Percentiles rank a stretch among this genome's conserved stretches.
phyloP scores from a whole-genome alignment of 2,797 vertebrate genomes.

The Alfaro cultratus region DNA sequence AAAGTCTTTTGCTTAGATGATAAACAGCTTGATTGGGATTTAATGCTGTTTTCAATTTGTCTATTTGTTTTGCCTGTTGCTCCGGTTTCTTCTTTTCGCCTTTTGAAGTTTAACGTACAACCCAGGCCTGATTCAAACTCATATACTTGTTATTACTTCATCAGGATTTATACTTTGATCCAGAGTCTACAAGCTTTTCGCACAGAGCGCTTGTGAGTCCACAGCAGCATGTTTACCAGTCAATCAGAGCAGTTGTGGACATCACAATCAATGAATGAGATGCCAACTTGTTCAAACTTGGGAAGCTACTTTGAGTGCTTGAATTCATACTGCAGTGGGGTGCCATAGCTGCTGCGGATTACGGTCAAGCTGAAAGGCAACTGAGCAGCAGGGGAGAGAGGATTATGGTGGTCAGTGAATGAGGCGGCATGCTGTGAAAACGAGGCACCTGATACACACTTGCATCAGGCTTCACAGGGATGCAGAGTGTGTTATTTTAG shows the following conservation, averaged over 20 bases:
- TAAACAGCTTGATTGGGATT: neutral
- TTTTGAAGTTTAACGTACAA: neutral
- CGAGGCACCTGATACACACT: slow-evolving; percentile 63
- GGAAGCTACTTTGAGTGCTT: slow-evolving; percentile 56
- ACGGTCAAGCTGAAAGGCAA: slow-evolving; percentile 69
- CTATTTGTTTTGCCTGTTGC: neutral
- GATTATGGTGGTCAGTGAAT: slow-evolving; percentile 72
- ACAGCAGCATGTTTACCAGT: slow-evolving; percentile 13
- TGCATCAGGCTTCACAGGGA: slow-evolving; percentile 48
- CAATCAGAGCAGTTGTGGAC: neutral
- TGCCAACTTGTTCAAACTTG: slow-evolving; percentile 36
- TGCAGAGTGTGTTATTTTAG: slow-evolving; percentile 19
- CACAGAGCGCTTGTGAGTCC: neutral
- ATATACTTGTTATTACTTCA: neutral
- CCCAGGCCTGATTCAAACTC: neutral
- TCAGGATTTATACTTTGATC: neutral
- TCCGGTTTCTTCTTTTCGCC: neutral
- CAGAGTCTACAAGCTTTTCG: slow-evolving; percentile 8
- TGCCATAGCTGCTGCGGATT: slow-evolving; percentile 69
- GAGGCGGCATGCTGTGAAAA: slow-evolving; percentile 58
- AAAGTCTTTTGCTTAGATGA: neutral
- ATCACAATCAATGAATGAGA: slow-evolving; percentile 27
- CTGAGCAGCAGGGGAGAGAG: slow-evolving; percentile 65
- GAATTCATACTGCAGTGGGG: slow-evolving; percentile 76
- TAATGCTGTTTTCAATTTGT: neutral